phyloP scores from a whole-genome alignment of 2,113 vertebrate species.

The Gadus chalcogrammus region DNA sequence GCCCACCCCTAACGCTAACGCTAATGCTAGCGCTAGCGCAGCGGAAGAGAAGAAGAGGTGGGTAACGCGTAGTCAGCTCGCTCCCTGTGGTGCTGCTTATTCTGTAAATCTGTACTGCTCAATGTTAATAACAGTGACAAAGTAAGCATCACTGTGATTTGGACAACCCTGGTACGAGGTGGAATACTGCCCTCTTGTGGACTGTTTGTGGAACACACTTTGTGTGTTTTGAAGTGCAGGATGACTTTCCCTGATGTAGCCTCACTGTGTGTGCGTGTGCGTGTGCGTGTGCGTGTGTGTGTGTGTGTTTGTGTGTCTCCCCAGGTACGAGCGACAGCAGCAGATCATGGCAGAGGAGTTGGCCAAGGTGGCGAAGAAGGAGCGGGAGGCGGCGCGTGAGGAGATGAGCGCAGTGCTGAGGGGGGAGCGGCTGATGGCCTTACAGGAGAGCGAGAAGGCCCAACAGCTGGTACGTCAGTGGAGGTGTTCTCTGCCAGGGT shows the following conservation, averaged over 20 bases:
- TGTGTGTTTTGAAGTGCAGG: not conserved
- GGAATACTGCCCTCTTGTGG: conserved; percentile 16
- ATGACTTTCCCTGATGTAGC: not conserved
- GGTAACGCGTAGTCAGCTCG: conserved; percentile 18
- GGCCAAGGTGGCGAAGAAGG: conserved; percentile 71
- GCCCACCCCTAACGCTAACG: conserved; percentile 29
- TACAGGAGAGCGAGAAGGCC: conserved; percentile 67
- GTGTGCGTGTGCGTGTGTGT: too few relatives aligned
- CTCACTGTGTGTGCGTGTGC: not conserved
- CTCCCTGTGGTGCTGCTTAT: not conserved
- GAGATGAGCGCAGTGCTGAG: conserved; percentile 57
- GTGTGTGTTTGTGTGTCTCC: conserved; percentile 3
- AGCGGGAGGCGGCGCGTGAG: conserved; percentile 71
- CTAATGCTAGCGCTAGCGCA: conserved; percentile 15
- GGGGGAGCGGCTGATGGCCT: conserved; percentile 51
- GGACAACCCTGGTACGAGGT: not conserved
- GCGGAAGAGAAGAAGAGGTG: conserved; percentile 82
- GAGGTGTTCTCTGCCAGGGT: too few relatives aligned
- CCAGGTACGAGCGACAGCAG: conserved; percentile 80
- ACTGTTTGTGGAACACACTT: not conserved
- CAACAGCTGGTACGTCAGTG: conserved; percentile 68
- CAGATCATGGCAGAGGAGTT: conserved; percentile 77
- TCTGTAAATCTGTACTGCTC: not conserved
- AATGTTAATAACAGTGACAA: not conserved
- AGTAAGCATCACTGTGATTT: not conserved